A percentile compares a stretch with the other conserved stretches of the same genome.
phyloP scores from a whole-genome alignment of 2,797 vertebrate species.

The Rhynchonycteris naso region DNA sequence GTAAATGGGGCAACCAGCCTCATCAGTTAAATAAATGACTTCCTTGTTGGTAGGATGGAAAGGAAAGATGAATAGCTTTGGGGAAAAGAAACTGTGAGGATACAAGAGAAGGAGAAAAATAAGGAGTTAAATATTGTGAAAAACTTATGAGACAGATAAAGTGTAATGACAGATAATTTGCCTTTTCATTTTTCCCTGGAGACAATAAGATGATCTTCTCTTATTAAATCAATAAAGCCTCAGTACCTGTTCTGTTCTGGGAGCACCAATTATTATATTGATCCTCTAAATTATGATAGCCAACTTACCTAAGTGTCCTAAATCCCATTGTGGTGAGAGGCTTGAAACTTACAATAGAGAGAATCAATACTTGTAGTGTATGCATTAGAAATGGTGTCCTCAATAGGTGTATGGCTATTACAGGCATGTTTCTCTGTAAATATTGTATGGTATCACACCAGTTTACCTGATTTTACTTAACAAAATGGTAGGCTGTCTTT shows the following conservation, averaged over 20 bases:
- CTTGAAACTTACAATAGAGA: not conserved
- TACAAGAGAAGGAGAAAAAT: not conserved
- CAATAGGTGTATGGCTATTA: not conserved
- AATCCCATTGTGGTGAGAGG: not conserved
- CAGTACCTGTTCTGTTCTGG: not conserved
- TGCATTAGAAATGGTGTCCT: not conserved
- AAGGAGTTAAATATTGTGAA: not conserved
- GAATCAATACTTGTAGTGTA: not conserved
- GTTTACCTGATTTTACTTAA: not conserved
- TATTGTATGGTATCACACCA: not conserved
- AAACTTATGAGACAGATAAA: not conserved
- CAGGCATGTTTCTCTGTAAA: conserved; percentile 40
- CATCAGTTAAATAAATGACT: conserved; percentile 25
- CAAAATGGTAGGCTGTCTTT: not conserved
- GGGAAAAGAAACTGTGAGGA: not conserved
- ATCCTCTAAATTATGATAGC: not conserved
- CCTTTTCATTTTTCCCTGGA: not conserved
- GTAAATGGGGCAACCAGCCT: not conserved
- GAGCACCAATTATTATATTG: not conserved
- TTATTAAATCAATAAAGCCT: conserved; percentile 38
- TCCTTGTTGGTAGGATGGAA: conserved; percentile 14
- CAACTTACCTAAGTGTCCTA: not conserved
- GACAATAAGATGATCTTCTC: not conserved
- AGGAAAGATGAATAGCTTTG: not conserved
- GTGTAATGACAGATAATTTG: not conserved